Percentiles rank a stretch among this genome's conserved stretches.
Evolutionary conservation across 2,888 invertebrate genomes (phyloP).

Genomic region (Drymonia ruficornis): DNA sequence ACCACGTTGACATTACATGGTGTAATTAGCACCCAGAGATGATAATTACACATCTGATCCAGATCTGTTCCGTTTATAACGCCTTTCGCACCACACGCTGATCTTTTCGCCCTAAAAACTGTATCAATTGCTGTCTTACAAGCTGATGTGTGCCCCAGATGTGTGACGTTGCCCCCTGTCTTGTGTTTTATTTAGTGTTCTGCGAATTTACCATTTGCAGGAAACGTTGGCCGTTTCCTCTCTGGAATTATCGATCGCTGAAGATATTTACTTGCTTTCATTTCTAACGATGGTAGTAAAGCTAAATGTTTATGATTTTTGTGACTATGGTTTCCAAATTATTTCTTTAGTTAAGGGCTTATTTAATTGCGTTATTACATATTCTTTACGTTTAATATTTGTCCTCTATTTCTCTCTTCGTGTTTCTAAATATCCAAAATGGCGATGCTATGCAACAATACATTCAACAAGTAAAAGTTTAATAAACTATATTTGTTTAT

Average conservation of each 20-base stretch:
- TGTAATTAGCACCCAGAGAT: constrained; percentile 12
- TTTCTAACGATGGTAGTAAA: too few species aligned
- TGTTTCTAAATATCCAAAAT: too few species aligned
- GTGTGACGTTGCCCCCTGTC: constrained; percentile 44
- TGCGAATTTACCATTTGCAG: constrained; percentile 14
- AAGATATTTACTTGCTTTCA: not conserved
- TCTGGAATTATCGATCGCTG: not conserved
- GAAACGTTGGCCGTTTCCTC: not conserved
- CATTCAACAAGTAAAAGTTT: too few species aligned
- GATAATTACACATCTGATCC: constrained; percentile 43
- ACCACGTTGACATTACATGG: not conserved
- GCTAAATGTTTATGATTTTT: too few species aligned
- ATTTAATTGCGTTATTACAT: too few species aligned
- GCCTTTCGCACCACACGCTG: constrained; percentile 43
- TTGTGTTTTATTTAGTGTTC: constrained; percentile 37
- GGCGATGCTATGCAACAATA: too few species aligned
- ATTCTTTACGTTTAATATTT: too few species aligned
- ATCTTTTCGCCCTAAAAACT: constrained; percentile 64
- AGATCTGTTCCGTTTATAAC: constrained; percentile 46
- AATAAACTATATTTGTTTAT: too few species aligned
- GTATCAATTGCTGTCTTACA: constrained; percentile 44
- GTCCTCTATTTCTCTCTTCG: too few species aligned
- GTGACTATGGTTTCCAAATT: too few species aligned
- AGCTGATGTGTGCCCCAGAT: constrained; percentile 44
- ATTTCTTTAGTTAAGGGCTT: too few species aligned